Conservation (phyloP, 2,113 vertebrate genomes). For the Propithecus coquereli region DNA sequence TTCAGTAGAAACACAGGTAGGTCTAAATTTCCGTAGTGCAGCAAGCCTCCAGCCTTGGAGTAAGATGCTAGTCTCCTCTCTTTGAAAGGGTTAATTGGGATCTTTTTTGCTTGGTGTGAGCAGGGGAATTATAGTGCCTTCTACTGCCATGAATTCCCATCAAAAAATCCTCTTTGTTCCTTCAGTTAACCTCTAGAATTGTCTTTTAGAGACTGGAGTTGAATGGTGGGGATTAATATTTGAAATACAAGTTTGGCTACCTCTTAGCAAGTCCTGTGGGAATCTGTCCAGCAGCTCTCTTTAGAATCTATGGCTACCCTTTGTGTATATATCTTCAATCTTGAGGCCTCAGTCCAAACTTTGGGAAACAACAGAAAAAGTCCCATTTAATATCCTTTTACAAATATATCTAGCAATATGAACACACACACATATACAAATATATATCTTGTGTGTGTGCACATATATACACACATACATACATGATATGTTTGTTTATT, state of each 20-base stretch:
- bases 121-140: neutral
- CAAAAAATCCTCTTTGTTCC: slow-evolving; percentile 25
- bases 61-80: neutral
- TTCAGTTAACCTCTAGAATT: slow-evolving; percentile 29
- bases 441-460: neutral
- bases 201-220: neutral
- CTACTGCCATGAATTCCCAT: neutral
- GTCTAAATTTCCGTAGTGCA: neutral
- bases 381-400: neutral
- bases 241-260: neutral
- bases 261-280: neutral
- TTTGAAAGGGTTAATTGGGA: neutral
- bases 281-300: neutral
- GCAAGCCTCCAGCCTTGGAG: neutral
- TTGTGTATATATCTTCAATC: neutral
- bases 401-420: neutral
- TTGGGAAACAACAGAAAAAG: neutral
- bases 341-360: neutral
- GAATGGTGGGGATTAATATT: slow-evolving; percentile 15
- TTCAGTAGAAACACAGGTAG: neutral
- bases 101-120: neutral
- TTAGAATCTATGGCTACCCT: neutral
- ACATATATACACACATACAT: neutral
- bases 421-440: neutral
- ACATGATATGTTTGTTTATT: slow-evolving; percentile 6